Percentiles rank a stretch among this genome's conserved stretches.
These are phyloP conservation scores for Ageneiosus marmoratus DNA, from an alignment of 2,113 vertebrate species.

Conservation along the genomic window DNA sequence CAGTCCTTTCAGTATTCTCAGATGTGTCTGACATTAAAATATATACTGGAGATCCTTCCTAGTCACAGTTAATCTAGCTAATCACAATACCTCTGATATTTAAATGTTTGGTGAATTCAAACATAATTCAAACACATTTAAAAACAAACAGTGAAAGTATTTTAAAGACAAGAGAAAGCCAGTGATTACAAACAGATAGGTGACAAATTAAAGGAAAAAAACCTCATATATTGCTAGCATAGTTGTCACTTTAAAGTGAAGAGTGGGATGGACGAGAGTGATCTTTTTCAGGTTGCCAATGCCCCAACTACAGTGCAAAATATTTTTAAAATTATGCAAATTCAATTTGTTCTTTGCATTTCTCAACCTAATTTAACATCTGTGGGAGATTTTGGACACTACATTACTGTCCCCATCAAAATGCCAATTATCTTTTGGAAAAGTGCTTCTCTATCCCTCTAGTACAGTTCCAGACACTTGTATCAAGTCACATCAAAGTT, in stretches of 20 bases:
- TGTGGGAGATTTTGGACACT: not conserved
- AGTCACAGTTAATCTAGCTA: not conserved
- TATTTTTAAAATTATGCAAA: not conserved
- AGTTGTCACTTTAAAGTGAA: not conserved
- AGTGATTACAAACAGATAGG: conserved; percentile 55
- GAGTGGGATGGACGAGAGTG: not conserved
- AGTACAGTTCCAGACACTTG: not conserved
- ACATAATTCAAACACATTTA: conserved; percentile 77
- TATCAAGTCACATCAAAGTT: not conserved
- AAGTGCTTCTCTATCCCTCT: not conserved
- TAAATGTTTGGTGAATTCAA: conserved; percentile 69
- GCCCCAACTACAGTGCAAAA: not conserved
- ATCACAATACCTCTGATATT: not conserved
- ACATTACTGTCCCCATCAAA: not conserved
- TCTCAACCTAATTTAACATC: not conserved
- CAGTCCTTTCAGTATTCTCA: conserved; percentile 2
- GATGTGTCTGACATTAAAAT: not conserved
- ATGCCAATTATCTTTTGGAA: not conserved
- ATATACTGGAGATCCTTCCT: not conserved
- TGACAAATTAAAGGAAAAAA: conserved; percentile 14
- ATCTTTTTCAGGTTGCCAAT: not conserved
- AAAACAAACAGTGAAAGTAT: conserved; percentile 4
- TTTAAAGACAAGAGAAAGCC: conserved; percentile 62
- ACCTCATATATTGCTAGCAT: not conserved
- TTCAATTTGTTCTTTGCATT: not conserved